These are phyloP conservation scores for Maniola hyperantus DNA, from an alignment of 2,888 invertebrate genomes.

Conservation along the genomic window DNA sequence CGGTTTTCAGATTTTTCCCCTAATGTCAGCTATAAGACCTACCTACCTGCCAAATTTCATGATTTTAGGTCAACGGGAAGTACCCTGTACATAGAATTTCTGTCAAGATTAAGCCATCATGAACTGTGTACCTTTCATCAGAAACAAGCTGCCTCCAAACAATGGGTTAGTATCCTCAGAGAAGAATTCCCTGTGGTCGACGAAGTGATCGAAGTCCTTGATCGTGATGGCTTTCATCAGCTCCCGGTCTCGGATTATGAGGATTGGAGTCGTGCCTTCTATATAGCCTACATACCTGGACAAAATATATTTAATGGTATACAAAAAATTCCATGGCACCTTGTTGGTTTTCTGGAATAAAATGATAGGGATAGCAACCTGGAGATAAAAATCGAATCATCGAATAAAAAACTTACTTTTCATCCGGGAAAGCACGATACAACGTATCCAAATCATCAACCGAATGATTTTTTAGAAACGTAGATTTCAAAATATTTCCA, in stretches of 20 bases:
- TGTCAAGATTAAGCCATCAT: background rate
- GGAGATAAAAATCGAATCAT: too few relatives aligned
- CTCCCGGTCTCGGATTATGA: conserved; percentile 79
- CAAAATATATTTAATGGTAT: conserved; percentile 12
- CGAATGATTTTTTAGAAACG: conserved; percentile 52
- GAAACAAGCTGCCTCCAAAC: conserved; percentile 60
- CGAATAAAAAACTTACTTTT: conserved; percentile 41
- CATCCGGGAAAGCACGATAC: conserved; percentile 61
- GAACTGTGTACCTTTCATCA: conserved; percentile 64
- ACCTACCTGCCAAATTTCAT: too few relatives aligned
- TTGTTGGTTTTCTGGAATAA: background rate
- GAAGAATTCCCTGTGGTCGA: conserved; percentile 69
- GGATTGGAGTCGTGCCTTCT: conserved; percentile 63
- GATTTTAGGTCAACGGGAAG: too few relatives aligned
- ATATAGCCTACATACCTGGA: conserved; percentile 71
- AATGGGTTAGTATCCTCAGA: conserved; percentile 66
- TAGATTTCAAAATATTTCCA: conserved; percentile 55
- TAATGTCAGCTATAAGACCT: too few relatives aligned
- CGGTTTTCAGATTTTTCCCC: too few relatives aligned
- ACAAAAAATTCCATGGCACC: too few relatives aligned
- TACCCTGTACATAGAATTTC: too few relatives aligned
- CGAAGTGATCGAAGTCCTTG: conserved; percentile 83
- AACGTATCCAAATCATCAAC: conserved; percentile 55
- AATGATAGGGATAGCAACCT: too few relatives aligned
- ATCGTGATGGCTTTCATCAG: conserved; percentile 77